These are phyloP conservation scores for Phyllotreta cruciferae DNA, from an alignment of 2,888 invertebrate genomes.

Conservation along the genomic window DNA sequence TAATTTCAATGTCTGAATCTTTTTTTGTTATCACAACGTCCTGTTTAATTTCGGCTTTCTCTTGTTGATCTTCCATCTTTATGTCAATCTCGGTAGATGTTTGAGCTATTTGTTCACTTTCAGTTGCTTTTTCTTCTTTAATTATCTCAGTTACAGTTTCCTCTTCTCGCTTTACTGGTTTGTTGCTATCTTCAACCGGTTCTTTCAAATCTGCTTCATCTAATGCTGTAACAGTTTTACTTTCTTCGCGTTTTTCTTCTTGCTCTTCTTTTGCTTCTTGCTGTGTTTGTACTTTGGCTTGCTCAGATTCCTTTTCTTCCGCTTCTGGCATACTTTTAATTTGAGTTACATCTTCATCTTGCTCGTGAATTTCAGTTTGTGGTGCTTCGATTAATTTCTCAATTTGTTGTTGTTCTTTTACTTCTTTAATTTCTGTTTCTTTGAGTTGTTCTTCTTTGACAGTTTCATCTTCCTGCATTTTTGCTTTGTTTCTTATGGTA, in stretches of 20 bases:
- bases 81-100: neutral
- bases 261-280: too few relatives aligned
- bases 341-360: neutral
- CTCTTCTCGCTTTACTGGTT: too few relatives aligned
- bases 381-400: slow-evolving; percentile 4
- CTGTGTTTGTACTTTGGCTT: neutral
- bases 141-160: too few relatives aligned
- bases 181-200: too few relatives aligned
- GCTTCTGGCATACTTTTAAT: neutral
- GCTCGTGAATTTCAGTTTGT: neutral
- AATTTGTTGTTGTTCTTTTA: slow-evolving; percentile 19
- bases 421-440: slow-evolving; percentile 5
- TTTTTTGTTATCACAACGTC: too few relatives aligned
- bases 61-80: too few relatives aligned
- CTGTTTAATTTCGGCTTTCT: too few relatives aligned
- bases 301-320: neutral
- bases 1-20: neutral
- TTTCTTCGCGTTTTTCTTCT: too few relatives aligned
- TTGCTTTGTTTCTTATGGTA: neutral
- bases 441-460: slow-evolving; percentile 2
- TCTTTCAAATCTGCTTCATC: too few relatives aligned
- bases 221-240: too few relatives aligned
- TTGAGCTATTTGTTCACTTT: neutral
- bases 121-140: too few relatives aligned
- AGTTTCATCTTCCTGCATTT: neutral